These are phyloP conservation scores for Battus philenor DNA, from an alignment of 1,140 invertebrate species.

Conservation along the genomic window DNA sequence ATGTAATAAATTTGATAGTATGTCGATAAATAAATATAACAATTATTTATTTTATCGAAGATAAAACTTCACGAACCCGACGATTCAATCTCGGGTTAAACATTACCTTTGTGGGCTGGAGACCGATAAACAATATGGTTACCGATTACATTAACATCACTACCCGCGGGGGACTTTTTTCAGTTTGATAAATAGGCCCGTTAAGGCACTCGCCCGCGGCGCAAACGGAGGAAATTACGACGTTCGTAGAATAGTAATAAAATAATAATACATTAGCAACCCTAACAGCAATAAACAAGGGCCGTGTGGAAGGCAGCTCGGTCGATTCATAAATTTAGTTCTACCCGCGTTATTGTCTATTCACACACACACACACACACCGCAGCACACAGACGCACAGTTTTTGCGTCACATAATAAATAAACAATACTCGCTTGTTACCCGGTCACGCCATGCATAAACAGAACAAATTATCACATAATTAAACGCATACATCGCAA, in stretches of 20 bases:
- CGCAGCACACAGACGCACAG: conserved; percentile 5
- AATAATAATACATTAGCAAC: conserved; percentile 62
- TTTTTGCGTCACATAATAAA: conserved; percentile 17
- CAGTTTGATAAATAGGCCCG: conserved; percentile 49
- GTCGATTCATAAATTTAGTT: conserved; percentile 70
- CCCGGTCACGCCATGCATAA: conserved; percentile 29
- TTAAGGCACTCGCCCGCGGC: conserved; percentile 53
- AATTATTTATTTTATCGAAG: too few relatives aligned
- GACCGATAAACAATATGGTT: conserved; percentile 48
- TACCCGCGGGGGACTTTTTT: conserved; percentile 47
- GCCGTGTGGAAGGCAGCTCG: conserved; percentile 66
- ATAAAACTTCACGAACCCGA: neutral
- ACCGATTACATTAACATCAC: conserved; percentile 50
- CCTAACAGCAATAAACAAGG: conserved; percentile 65
- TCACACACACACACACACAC: conserved; percentile 32
- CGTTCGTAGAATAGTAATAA: conserved; percentile 51
- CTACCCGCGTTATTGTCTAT: conserved; percentile 63
- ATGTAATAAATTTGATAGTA: too few relatives aligned
- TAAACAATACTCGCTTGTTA: conserved; percentile 27
- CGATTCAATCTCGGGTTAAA: conserved; percentile 12
- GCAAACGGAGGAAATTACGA: conserved; percentile 64
- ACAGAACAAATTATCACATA: conserved; percentile 34
- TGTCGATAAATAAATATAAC: too few relatives aligned
- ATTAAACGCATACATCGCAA: conserved; percentile 29
- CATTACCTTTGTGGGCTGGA: too few relatives aligned